Evolutionary conservation across 2,113 vertebrate species (phyloP).

Genomic region (Elephantulus edwardii): DNA sequence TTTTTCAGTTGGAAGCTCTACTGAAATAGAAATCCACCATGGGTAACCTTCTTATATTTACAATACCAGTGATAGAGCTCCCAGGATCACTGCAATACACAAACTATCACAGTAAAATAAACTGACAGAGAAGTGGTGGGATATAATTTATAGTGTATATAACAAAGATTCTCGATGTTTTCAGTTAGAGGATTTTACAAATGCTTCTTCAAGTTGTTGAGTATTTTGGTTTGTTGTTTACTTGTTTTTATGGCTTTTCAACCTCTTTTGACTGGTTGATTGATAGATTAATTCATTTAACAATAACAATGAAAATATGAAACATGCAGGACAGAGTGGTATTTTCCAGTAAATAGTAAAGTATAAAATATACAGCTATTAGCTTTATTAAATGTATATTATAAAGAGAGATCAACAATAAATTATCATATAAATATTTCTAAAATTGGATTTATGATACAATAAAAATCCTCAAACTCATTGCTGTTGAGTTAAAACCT

Average conservation of each 20-base stretch:
- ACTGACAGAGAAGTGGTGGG: neutral
- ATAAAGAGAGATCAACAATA: neutral
- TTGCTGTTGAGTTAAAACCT: too few species aligned
- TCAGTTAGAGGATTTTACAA: neutral
- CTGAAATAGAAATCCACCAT: neutral
- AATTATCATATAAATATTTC: neutral
- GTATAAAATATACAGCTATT: neutral
- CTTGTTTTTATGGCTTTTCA: constrained; percentile 1
- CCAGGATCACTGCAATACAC: neutral
- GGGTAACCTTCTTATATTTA: neutral
- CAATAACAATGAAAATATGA: constrained; percentile 14
- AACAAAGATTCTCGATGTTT: constrained; percentile 9
- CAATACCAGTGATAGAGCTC: neutral
- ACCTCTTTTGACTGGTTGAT: neutral
- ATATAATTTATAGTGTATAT: neutral
- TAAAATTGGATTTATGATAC: neutral
- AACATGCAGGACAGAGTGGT: neutral
- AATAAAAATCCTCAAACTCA: too few species aligned
- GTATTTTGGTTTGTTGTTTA: too few species aligned
- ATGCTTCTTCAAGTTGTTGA: neutral
- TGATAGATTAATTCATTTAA: neutral
- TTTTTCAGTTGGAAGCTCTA: neutral
- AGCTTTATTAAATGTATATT: neutral
- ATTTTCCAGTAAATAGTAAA: neutral
- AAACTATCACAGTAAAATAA: neutral